Evolutionary conservation across 2,797 vertebrate species (phyloP), one percentile per base, ranked within the genome.

Genomic region (Chaunax sp.): DNA sequence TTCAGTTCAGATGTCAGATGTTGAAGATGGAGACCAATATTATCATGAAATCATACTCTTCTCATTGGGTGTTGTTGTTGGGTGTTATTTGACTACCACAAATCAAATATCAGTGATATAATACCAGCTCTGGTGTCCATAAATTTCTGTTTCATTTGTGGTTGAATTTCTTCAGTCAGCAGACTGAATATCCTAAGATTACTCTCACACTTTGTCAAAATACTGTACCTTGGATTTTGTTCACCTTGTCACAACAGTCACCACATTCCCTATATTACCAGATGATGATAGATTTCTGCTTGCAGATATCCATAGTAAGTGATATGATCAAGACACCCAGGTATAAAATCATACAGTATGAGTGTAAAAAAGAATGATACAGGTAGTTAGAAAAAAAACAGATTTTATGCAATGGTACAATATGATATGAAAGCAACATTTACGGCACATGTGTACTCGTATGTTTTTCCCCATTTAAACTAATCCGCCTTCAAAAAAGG

Each of bases 391-490:
- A 85, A 69, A 90, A 90, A 90, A 80, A 67, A 72, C 41, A 61
- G 7, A 57, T 93, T 93, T 92, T 92, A 86, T 92, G 85, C 72
- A 71, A 72, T 83, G 70, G 60, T 65, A 75, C 69, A 83, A 71
- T 65, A 79, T 71, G n/a, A n/a, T n/a, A 83, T 79, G 64, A 82
- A 89, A 91, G 89, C 80, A 88, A 72, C 78, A 91, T 91, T 54
- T 91, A 93, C 91, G 93, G 81, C 83, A 86, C 62, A 68, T 85
- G 83, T 75, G 69, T 73, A 87, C 28, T 72, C 72, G 87, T 79
- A 84, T 52, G 47, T 76, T 70, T 59, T 69, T 59, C 60, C 78
- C 73, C 47, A 72, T 68, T 75, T 64, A 60, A 81, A 88, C 70
- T 72, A 77, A 72, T 61, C 52, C 82, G 77, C 75, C 85, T 87